phyloP scores from a whole-genome alignment of 2,888 invertebrate genomes.

The Netelia fuscicornis region DNA sequence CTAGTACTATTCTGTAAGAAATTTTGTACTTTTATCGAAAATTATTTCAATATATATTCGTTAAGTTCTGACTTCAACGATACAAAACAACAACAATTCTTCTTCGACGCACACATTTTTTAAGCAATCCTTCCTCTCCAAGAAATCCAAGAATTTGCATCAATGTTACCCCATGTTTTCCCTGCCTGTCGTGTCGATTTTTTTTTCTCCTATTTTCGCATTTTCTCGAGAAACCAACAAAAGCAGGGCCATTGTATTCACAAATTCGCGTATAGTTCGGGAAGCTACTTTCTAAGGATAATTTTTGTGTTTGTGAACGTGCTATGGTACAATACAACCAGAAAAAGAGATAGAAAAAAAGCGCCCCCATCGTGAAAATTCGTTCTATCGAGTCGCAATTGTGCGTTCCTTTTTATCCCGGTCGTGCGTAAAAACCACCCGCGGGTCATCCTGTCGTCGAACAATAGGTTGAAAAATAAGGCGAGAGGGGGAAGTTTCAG shows the following conservation, averaged over 20 bases:
- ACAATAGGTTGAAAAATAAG: slow-evolving; percentile 80
- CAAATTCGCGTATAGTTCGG: not conserved
- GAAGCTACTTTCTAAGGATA: not conserved
- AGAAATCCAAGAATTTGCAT: slow-evolving; percentile 3
- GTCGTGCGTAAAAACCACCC: slow-evolving; percentile 1
- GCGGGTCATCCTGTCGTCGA: slow-evolving; percentile 72
- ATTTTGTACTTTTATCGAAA: too few species aligned
- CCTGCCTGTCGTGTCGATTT: not conserved
- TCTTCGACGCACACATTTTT: not conserved
- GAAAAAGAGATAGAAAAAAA: slow-evolving; percentile 31
- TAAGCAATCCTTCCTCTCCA: not conserved
- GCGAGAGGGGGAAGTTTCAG: slow-evolving; percentile 59
- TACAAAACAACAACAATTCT: not conserved
- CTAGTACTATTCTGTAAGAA: too few species aligned
- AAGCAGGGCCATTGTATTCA: slow-evolving; percentile 51
- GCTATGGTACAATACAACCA: slow-evolving; percentile 58
- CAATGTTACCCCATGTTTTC: slow-evolving; percentile 17
- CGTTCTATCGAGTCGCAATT: slow-evolving; percentile 66
- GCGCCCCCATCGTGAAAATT: slow-evolving; percentile 57
- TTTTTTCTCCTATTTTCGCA: not conserved
- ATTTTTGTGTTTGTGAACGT: slow-evolving; percentile 48
- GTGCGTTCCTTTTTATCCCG: slow-evolving; percentile 46
- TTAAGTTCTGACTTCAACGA: too few species aligned
- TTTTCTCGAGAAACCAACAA: slow-evolving; percentile 45
- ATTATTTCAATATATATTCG: too few species aligned